These are phyloP conservation scores for Steromphala cineraria DNA, from an alignment of 2,888 invertebrate genomes.

Conservation along the genomic window DNA sequence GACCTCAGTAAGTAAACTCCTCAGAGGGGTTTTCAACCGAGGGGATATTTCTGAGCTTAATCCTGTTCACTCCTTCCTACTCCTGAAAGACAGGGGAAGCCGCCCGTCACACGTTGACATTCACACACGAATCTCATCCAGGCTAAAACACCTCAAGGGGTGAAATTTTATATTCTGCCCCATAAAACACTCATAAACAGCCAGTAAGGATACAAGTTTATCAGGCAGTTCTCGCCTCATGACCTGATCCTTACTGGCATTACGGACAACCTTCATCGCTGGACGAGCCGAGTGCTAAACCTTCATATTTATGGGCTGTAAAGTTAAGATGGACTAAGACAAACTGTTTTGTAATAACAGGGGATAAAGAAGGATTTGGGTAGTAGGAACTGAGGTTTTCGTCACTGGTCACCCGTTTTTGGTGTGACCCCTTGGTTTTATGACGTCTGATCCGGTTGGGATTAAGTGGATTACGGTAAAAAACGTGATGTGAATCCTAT, in stretches of 20 bases:
- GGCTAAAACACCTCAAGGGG: constrained; percentile 6
- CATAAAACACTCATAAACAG: constrained; percentile 13
- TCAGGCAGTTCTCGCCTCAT: constrained; percentile 7
- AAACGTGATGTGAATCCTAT: no score
- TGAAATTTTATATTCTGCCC: background rate
- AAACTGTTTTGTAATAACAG: constrained; percentile 7
- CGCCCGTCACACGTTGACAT: background rate
- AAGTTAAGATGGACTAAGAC: background rate
- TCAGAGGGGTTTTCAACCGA: no score
- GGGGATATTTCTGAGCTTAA: no score
- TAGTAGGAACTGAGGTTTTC: background rate
- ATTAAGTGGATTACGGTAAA: background rate
- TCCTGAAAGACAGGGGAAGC: background rate
- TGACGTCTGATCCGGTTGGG: background rate
- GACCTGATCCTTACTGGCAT: background rate
- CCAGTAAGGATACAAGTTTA: constrained; percentile 18
- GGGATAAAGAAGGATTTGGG: background rate
- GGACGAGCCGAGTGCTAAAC: background rate
- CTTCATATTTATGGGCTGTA: background rate
- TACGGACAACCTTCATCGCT: background rate
- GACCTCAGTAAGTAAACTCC: no score
- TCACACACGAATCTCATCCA: background rate
- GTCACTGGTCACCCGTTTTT: background rate
- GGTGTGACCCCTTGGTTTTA: background rate
- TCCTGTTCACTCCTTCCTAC: background rate